Conservation (phyloP, 2,113 vertebrate genomes). For the Tachycineta bicolor region DNA sequence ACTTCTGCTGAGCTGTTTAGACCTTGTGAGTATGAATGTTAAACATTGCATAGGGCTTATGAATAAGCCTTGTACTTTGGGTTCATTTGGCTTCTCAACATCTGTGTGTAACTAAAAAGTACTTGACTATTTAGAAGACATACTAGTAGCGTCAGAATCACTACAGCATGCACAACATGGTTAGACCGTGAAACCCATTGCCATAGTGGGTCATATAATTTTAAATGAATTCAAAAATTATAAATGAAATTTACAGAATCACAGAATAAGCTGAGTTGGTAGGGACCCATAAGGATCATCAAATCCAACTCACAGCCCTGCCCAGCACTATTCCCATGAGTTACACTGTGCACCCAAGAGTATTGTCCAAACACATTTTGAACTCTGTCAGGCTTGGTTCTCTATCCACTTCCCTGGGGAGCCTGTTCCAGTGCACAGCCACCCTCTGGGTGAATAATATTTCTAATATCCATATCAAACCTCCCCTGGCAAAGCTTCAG, state of each 20-base stretch:
- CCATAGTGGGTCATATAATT: not conserved
- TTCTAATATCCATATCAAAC: no score
- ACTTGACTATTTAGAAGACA: not conserved
- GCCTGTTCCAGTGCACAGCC: not conserved
- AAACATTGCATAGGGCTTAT: accelerated
- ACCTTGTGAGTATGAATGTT: not conserved
- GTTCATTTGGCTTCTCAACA: not conserved
- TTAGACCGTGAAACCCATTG: not conserved
- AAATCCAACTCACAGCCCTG: not conserved
- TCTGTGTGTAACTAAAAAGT: not conserved
- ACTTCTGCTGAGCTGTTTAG: not conserved
- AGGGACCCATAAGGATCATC: not conserved
- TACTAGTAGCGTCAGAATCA: not conserved
- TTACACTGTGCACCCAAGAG: not conserved
- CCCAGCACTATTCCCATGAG: not conserved
- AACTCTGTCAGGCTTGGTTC: not conserved
- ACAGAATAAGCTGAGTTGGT: not conserved
- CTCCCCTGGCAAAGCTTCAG: not conserved
- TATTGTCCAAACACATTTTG: not conserved
- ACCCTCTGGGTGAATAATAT: not conserved
- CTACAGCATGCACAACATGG: not conserved
- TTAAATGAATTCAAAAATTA: not conserved
- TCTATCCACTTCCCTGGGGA: no score
- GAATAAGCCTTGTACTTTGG: not conserved
- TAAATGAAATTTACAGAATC: not conserved